phyloP scores from a whole-genome alignment of 1,140 invertebrate genomes.

The Drosophila equinoxialis region DNA sequence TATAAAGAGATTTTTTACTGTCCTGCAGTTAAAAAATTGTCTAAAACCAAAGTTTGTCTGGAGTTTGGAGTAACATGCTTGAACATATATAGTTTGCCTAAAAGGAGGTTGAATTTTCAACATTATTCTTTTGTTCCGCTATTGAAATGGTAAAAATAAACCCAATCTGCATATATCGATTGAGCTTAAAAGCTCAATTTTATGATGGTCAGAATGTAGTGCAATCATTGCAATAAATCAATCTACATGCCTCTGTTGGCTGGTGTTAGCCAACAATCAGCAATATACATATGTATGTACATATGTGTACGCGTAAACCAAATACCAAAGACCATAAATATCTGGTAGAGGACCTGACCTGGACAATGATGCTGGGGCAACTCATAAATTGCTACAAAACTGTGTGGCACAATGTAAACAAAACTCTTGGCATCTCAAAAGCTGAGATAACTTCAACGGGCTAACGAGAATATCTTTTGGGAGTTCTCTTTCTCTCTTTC shows the following conservation, averaged over 20 bases:
- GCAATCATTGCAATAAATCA: neutral
- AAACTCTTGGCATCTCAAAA: neutral
- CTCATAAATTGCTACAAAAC: conserved; percentile 2
- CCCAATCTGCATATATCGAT: too few species aligned
- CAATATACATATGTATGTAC: neutral
- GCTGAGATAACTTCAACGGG: neutral
- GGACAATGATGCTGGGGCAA: neutral
- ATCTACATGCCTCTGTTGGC: neutral
- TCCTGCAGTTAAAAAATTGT: too few species aligned
- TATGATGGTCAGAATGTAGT: neutral
- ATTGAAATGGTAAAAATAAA: too few species aligned
- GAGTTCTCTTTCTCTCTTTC: neutral
- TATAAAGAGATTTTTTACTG: too few species aligned
- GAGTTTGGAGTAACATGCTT: too few species aligned
- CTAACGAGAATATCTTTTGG: conserved; percentile 9
- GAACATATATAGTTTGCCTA: too few species aligned
- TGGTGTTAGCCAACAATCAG: neutral
- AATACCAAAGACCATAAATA: conserved; percentile 9
- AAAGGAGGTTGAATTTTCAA: too few species aligned
- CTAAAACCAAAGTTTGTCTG: too few species aligned
- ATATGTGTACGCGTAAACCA: neutral
- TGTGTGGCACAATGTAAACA: conserved; percentile 6
- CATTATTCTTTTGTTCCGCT: too few species aligned
- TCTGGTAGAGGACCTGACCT: conserved; percentile 2
- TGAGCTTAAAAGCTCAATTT: neutral